Evolutionary conservation across 2,113 vertebrate genomes (phyloP).

Genomic region (Callopanchax toddi): DNA sequence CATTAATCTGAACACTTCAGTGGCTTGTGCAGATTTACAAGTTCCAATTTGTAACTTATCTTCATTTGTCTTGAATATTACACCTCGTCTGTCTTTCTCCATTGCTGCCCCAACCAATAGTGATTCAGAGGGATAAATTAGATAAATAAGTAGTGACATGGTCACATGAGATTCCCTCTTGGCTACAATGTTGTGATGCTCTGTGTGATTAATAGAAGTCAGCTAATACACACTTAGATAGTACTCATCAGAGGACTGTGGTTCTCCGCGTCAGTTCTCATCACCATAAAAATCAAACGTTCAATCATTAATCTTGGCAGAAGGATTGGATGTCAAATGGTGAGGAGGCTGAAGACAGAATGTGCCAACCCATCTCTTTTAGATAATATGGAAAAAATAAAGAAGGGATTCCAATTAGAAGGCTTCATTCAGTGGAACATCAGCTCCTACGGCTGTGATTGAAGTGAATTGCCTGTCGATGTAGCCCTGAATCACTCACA

Average conservation of each 20-base stretch:
- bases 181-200: constrained; percentile 35
- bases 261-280: constrained; percentile 50
- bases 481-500: constrained; percentile 39
- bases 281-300: constrained; percentile 66
- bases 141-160: constrained; percentile 67
- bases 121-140: constrained; percentile 62
- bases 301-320: constrained; percentile 60
- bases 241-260: constrained; percentile 45
- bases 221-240: constrained; percentile 41
- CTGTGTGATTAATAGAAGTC: constrained; percentile 71
- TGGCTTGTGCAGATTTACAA: constrained; percentile 34
- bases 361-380: constrained; percentile 43
- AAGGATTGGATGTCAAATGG: constrained; percentile 46
- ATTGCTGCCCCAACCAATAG: constrained; percentile 64
- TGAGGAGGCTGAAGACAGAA: constrained; percentile 52
- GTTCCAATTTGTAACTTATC: constrained; percentile 50
- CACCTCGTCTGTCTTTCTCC: constrained; percentile 56
- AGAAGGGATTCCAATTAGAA: constrained; percentile 49
- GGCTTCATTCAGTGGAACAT: constrained; percentile 30
- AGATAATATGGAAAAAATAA: constrained; percentile 48
- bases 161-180: constrained; percentile 43
- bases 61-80: constrained; percentile 66
- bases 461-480: constrained; percentile 42
- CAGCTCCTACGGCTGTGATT: constrained; percentile 45
- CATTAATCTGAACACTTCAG: constrained; percentile 36